Conservation (phyloP, 1,140 invertebrate genomes). For the Zaprionus lachaisei region DNA sequence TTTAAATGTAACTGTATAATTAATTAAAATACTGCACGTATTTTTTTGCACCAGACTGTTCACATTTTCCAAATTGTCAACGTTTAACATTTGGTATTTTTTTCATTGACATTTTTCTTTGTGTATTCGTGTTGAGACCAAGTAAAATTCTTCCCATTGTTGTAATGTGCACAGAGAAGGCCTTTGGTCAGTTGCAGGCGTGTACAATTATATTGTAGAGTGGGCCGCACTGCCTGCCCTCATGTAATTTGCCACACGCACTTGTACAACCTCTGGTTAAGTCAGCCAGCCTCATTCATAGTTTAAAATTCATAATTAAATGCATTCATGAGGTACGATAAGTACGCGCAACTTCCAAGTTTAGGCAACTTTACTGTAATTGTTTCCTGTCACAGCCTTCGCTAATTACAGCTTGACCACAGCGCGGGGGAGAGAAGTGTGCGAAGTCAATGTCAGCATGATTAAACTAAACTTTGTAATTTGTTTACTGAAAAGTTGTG, state of each 20-base stretch:
- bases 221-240: neutral
- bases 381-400: constrained; percentile 56
- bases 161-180: constrained; percentile 17
- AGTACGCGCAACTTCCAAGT: constrained; percentile 9
- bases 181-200: constrained; percentile 2
- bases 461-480: neutral
- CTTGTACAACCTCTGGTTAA: constrained; percentile 6
- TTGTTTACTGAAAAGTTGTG: neutral
- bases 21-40: constrained; percentile 62
- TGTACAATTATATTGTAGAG: constrained; percentile 27
- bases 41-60: neutral
- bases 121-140: neutral
- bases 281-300: constrained; percentile 25
- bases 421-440: constrained; percentile 1
- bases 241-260: constrained; percentile 48
- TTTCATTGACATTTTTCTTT: neutral
- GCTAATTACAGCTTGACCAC: constrained; percentile 16
- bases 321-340: constrained; percentile 9
- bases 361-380: constrained; percentile 31
- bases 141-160: constrained; percentile 34
- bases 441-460: constrained; percentile 14
- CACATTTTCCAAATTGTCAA: constrained; percentile 46
- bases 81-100: constrained; percentile 27
- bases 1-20: constrained; percentile 53
- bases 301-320: constrained; percentile 43